These are phyloP conservation scores for Athalia rosae DNA, from an alignment of 2,888 invertebrate species.

Conservation along the genomic window DNA sequence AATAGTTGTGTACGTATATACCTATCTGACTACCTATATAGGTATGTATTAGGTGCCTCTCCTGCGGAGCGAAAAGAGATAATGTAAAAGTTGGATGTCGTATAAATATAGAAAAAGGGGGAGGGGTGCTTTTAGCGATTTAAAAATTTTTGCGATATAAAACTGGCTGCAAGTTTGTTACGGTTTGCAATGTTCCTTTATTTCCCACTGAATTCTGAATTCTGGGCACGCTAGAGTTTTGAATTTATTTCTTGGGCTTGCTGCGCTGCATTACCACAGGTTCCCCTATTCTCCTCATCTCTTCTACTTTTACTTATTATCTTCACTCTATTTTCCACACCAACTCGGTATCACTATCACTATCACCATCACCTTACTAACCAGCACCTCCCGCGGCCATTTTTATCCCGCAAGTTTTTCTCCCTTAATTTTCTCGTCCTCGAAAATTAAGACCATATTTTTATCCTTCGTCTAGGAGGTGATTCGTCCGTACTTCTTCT, in stretches of 20 bases:
- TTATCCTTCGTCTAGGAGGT: not conserved
- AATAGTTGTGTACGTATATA: too few species aligned
- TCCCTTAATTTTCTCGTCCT: not conserved
- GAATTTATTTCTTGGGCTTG: conserved; percentile 57
- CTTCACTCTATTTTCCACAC: conserved; percentile 46
- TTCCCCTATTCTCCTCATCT: too few species aligned
- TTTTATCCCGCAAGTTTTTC: conserved; percentile 20
- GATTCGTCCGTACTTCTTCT: not conserved
- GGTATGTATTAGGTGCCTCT: not conserved
- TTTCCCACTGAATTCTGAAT: conserved; percentile 50
- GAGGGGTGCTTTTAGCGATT: conserved; percentile 42
- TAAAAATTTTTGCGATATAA: conserved; percentile 42
- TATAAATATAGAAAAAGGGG: not conserved
- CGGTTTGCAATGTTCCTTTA: conserved; percentile 32
- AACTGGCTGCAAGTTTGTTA: conserved; percentile 42
- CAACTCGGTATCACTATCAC: conserved; percentile 1
- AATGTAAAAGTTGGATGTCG: conserved; percentile 42
- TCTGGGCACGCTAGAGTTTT: conserved; percentile 59
- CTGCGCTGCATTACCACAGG: not conserved
- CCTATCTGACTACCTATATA: too few species aligned
- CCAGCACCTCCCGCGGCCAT: conserved; percentile 22
- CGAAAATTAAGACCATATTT: too few species aligned
- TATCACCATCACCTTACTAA: not conserved
- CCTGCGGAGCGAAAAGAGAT: conserved; percentile 24
- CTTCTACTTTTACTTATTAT: too few species aligned